Evolutionary conservation across 1,140 invertebrate species (phyloP).

Genomic region (Sycophaga agraensis): DNA sequence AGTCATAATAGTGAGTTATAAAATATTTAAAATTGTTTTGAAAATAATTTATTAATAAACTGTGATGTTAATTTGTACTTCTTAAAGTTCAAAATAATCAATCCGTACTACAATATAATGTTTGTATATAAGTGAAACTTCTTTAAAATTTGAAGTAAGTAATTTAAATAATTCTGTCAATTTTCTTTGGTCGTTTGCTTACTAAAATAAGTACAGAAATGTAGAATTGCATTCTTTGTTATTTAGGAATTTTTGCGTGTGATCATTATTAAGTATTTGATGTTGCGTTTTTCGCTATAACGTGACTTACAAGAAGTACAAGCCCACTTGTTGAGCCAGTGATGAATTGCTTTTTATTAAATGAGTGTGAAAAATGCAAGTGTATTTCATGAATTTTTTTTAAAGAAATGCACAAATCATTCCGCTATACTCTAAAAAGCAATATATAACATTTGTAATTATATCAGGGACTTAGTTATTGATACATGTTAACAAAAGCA

Average conservation of each 20-base stretch:
- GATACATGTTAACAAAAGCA: not conserved
- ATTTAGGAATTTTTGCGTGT: not conserved
- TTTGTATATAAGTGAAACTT: not conserved
- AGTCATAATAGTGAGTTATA: no score
- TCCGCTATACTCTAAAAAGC: not conserved
- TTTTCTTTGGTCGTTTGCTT: not conserved
- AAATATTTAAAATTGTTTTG: no score
- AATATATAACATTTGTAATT: conserved; percentile 11
- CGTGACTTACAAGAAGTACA: conserved; percentile 24
- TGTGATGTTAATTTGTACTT: not conserved
- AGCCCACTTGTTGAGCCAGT: conserved; percentile 26
- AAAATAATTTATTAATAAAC: not conserved
- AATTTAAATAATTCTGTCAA: not conserved
- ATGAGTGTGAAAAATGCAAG: not conserved
- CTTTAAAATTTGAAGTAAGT: conserved; percentile 2
- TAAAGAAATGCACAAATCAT: not conserved
- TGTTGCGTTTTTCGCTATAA: conserved; percentile 11
- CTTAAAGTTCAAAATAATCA: no score
- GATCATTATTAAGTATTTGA: conserved; percentile 20
- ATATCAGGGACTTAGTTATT: not conserved
- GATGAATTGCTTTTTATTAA: conserved; percentile 24
- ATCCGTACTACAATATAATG: not conserved
- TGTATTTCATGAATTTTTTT: not conserved
- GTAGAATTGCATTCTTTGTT: not conserved
- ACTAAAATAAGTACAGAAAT: not conserved